Base-by-base conservation (phyloP, 2,888 invertebrate species). In the Clusia tigrina region DNA sequence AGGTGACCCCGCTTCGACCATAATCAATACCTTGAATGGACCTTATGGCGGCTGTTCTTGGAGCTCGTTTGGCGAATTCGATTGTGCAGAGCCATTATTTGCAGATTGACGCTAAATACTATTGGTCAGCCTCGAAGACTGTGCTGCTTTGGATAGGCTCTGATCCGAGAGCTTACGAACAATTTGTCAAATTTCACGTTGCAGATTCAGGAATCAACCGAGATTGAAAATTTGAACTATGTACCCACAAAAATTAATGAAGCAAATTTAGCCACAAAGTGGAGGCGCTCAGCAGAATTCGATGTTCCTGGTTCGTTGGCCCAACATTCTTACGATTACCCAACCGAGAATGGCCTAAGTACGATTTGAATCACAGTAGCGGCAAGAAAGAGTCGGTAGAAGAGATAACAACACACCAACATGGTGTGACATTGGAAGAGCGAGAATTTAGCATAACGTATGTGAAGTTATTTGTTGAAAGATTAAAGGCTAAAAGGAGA, bases 101-200 rank as follows among this genome's bases (percentile, higher is more conserved):
- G 2, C 42, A 63, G 1, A 62, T 73, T 25, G 38, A 58, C 17
- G 12, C 59, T 3, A 66, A 17, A 1, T 22, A 62, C 23, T 72
- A 68, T 57, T 76, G 74, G 76, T 62, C 72, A 2, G 73, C 77
- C 51, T 77, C 74, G 1, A 70, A 62, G 57, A 72, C 68, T 2
- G 74, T 71, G 15, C 32, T 75, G 17, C 48, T 57, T 9, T 73
- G 72, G 73, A 53, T 73, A n/a, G 56, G 62, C 26, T 69, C 69
- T 3, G 70, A 73, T 9, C 66, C 68, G 1, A 62, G 73, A 52
- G 46, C 10, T 2, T 66, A 55, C 32, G 62, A 66, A 17, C 65
- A 69, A 57, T 69, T 69, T n/a, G 69, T 68, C 1, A 64, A 65
- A 63, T 65, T 66, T 24, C 58, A 66, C 20, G 32, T 69, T 0